Conservation (phyloP, 1,140 invertebrate species). For the Drosophila ironensis region DNA sequence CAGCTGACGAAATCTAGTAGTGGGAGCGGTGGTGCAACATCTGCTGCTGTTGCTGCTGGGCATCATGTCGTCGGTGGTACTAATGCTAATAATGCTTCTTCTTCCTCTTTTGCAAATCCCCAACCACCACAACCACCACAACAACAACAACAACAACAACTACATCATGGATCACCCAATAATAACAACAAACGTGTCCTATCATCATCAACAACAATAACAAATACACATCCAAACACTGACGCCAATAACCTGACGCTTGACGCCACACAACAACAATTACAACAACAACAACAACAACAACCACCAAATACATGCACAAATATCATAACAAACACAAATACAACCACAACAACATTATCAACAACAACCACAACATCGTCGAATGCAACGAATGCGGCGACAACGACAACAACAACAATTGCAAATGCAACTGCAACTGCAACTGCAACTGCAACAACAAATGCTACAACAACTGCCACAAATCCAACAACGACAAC, state of each 20-base stretch:
- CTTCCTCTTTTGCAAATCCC: conserved; percentile 82
- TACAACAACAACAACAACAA: conserved; percentile 38
- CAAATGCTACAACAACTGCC: conserved; percentile 70
- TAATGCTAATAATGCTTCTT: conserved; percentile 82
- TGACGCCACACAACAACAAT: conserved; percentile 56
- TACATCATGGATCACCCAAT: conserved; percentile 80
- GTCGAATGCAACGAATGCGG: conserved; percentile 69
- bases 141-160: conserved; percentile 62
- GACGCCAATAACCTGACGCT: conserved; percentile 72
- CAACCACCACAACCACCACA: conserved; percentile 67
- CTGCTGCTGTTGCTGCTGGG: conserved; percentile 75
- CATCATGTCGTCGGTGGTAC: conserved; percentile 80
- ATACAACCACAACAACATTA: conserved; percentile 58
- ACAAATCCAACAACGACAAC: conserved; percentile 53
- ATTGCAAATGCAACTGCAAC: conserved; percentile 48
- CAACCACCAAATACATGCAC: conserved; percentile 67
- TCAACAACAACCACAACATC: conserved; percentile 70
- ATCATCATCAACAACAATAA: conserved; percentile 61
- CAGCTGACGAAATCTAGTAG: conserved; percentile 80
- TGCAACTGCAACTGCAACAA: conserved; percentile 48
- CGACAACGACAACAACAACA: conserved; percentile 59
- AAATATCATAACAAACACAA: conserved; percentile 67
- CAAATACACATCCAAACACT: conserved; percentile 48
- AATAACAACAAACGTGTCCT: conserved; percentile 57
- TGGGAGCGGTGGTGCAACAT: conserved; percentile 76